Conservation (phyloP, 2,113 vertebrate genomes). For the Stegastes partitus region DNA sequence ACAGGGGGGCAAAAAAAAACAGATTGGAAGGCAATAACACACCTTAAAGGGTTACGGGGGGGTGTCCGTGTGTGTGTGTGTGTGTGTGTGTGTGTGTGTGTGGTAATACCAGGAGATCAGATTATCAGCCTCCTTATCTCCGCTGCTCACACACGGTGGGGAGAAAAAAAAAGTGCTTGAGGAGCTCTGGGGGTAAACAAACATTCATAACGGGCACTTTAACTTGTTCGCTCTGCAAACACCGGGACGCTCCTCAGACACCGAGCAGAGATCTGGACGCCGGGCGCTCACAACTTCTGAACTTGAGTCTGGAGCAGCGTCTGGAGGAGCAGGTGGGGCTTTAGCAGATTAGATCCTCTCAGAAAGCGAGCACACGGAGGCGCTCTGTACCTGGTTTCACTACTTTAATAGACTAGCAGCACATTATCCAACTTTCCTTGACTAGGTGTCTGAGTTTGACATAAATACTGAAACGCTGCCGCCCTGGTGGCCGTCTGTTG, state of each 20-base stretch:
- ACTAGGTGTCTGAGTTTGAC: slow-evolving; percentile 18
- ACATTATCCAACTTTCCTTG: slow-evolving; percentile 27
- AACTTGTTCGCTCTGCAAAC: slow-evolving; percentile 64
- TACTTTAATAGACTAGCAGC: slow-evolving; percentile 68
- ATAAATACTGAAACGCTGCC: slow-evolving; percentile 8
- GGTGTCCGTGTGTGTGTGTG: slow-evolving; percentile 33
- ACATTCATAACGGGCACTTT: slow-evolving; percentile 77
- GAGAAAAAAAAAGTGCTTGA: slow-evolving; percentile 72
- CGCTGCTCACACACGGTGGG: slow-evolving; percentile 8
- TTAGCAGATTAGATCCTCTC: slow-evolving; percentile 35
- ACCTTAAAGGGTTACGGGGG: slow-evolving; percentile 48
- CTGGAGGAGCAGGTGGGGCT: slow-evolving; percentile 23
- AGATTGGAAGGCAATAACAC: slow-evolving; percentile 68
- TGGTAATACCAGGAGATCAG: slow-evolving; percentile 52
- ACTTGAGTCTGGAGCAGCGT: slow-evolving; percentile 34
- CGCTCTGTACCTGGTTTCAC: slow-evolving; percentile 59
- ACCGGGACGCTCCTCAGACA: slow-evolving; percentile 12
- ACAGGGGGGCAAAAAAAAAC: slow-evolving; percentile 34
- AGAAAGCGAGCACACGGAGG: slow-evolving; percentile 30
- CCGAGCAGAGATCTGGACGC: slow-evolving; percentile 3
- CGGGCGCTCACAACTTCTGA: slow-evolving; percentile 25
- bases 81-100: slow-evolving; percentile 32
- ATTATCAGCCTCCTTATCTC: slow-evolving; percentile 37
- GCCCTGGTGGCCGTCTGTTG: not conserved
- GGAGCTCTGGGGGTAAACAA: slow-evolving; percentile 76